Evolutionary conservation across 1,140 invertebrate species (phyloP).

Genomic region (Lepidostoma basale): DNA sequence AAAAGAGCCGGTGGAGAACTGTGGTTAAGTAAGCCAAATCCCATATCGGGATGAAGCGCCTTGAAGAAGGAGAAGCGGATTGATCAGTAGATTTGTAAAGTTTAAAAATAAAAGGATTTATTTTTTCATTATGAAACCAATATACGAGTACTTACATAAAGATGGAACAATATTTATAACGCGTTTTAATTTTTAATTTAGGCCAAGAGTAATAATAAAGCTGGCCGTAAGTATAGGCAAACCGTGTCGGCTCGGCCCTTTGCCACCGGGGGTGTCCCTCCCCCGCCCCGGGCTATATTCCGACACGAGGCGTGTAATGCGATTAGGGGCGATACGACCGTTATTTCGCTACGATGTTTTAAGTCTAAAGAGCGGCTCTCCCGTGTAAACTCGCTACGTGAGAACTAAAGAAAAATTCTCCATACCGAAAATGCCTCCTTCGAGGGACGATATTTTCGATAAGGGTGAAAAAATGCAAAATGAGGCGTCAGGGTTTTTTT

Average conservation of each 20-base stretch:
- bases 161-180: no score
- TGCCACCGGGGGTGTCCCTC: neutral
- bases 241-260: neutral
- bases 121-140: no score
- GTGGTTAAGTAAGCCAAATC: no score
- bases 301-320: slow-evolving; percentile 18
- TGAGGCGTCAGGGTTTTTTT: neutral
- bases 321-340: slow-evolving; percentile 27
- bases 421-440: slow-evolving; percentile 1
- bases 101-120: no score
- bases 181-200: neutral
- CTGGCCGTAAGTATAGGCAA: neutral
- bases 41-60: no score
- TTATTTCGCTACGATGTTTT: slow-evolving; percentile 26
- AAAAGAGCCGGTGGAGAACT: no score
- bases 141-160: no score
- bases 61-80: no score
- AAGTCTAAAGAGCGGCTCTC: slow-evolving; percentile 18
- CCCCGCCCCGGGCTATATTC: slow-evolving; percentile 9
- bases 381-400: slow-evolving; percentile 25
- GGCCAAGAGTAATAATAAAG: neutral
- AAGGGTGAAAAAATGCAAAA: slow-evolving; percentile 1
- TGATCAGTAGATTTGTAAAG: no score
- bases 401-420: slow-evolving; percentile 2
- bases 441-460: slow-evolving; percentile 8